These are phyloP conservation scores for Hemaris fuciformis DNA, from an alignment of 2,888 invertebrate species.

Conservation along the genomic window DNA sequence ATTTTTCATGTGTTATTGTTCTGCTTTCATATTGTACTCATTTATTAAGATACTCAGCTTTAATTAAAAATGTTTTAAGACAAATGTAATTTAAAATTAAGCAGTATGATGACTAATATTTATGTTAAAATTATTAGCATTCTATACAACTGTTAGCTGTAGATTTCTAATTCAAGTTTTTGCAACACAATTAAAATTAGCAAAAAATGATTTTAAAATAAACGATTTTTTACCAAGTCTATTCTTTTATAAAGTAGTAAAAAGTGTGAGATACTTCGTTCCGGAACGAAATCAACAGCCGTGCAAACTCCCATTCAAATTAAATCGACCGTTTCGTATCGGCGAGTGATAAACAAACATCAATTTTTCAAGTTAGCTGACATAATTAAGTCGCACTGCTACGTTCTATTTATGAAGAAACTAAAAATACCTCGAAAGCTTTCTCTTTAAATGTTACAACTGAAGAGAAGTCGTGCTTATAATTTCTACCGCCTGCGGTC, in stretches of 20 bases:
- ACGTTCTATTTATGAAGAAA: not conserved
- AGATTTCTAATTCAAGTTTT: not conserved
- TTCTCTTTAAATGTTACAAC: not conserved
- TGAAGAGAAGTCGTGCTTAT: not conserved
- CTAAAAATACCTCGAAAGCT: not conserved
- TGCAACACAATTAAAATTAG: not conserved
- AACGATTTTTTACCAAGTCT: not conserved
- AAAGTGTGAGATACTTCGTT: not conserved
- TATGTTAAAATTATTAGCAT: too few relatives aligned
- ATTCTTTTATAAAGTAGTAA: not conserved
- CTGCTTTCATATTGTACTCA: not conserved
- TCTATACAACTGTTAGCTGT: too few relatives aligned
- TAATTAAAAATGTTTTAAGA: not conserved
- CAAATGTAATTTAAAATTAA: too few relatives aligned
- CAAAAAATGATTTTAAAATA: not conserved
- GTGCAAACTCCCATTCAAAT: conserved; percentile 6
- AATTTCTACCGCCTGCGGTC: not conserved
- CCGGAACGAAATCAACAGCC: conserved; percentile 6
- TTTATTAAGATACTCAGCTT: not conserved
- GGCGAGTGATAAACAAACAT: conserved; percentile 7
- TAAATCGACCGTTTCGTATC: conserved; percentile 7
- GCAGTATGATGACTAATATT: too few relatives aligned
- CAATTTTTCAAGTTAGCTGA: not conserved
- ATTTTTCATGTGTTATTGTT: not conserved
- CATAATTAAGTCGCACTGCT: not conserved